phyloP scores from a whole-genome alignment of 2,797 vertebrate species.

The Moxostoma hubbsi region DNA sequence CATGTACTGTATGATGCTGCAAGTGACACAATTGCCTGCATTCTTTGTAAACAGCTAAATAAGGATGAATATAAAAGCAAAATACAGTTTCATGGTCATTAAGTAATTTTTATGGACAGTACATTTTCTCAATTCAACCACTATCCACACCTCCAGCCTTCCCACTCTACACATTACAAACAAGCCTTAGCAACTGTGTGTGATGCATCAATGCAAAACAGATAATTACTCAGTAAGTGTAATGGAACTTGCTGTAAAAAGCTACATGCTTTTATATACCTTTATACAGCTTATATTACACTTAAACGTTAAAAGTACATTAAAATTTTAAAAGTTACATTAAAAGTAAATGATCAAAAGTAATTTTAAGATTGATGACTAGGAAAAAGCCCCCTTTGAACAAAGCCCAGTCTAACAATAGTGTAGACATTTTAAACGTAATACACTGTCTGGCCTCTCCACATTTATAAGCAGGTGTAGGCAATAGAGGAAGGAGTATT shows the following conservation, averaged over 20 bases:
- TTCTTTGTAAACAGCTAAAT: no score
- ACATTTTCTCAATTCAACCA: constrained; percentile 13
- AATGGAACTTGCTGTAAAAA: neutral
- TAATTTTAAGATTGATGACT: neutral
- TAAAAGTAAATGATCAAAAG: neutral
- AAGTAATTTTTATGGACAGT: no score
- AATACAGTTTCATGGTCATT: no score
- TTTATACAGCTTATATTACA: neutral
- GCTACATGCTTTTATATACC: neutral
- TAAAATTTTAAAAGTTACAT: neutral
- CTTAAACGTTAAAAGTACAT: neutral
- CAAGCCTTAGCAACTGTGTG: constrained; percentile 10
- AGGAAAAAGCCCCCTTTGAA: constrained; percentile 15
- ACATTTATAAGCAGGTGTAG: constrained; percentile 64
- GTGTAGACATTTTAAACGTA: constrained; percentile 13
- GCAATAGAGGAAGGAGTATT: constrained; percentile 55
- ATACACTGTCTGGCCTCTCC: constrained; percentile 60
- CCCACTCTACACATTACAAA: constrained; percentile 16
- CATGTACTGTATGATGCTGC: no score
- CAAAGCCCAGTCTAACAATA: constrained; percentile 11
- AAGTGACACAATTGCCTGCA: no score
- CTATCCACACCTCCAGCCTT: constrained; percentile 10
- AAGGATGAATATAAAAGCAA: no score
- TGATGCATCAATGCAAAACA: constrained; percentile 6
- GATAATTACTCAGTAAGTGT: neutral